Base-by-base conservation (phyloP, 2,113 vertebrate species). In the Rousettus leschenaultii region DNA sequence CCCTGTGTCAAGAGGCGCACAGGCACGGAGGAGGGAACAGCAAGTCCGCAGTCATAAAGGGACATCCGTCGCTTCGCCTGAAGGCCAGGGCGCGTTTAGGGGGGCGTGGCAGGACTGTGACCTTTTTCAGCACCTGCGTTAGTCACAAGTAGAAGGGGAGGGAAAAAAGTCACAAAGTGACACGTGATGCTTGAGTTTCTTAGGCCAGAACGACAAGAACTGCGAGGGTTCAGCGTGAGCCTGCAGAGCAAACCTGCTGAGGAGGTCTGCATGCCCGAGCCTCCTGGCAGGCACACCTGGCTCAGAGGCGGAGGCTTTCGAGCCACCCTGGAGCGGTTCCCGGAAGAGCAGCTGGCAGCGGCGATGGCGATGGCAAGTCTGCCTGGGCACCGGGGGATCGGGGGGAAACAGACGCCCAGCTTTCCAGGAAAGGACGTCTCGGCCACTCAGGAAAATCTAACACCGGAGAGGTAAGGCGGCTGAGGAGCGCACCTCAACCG, bases 351-450 rank as follows among this genome's bases (percentile, higher is more conserved):
- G 48, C 12, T 14, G 13, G 35, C 71, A 14, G 38, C 16, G 6
- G 48, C 55, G 9, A 21, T 5, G 48, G 38, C 38, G n/a, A n/a
- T n/a, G n/a, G n/a, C n/a, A n/a, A n/a, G n/a, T n/a, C n/a, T n/a
- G n/a, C n/a, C 33, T 45, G 75, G 89, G 59, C 55, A 87, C 63
- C 61, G 40, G 30, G 65, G 55, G 33, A 51, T 74, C 63, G 7
- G 35, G 53, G 84, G 65, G 73, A 63, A 63, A 74, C 86, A 70
- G 40, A 59, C 0, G 5, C 63, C 59, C 14, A 16, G 40, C 86
- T 89, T 95, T 95, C 94, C 95, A 95, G 75, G 92, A 93, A 95
- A 65, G 35, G 71, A 30, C n/a, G n/a, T 35, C 57, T 78, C 84
- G 79, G 89, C 80, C 53, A 26, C 45, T 13, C 74, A 1, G 21